These are phyloP conservation scores for Naja naja DNA, from an alignment of 2,113 vertebrate genomes.

Conservation along the genomic window DNA sequence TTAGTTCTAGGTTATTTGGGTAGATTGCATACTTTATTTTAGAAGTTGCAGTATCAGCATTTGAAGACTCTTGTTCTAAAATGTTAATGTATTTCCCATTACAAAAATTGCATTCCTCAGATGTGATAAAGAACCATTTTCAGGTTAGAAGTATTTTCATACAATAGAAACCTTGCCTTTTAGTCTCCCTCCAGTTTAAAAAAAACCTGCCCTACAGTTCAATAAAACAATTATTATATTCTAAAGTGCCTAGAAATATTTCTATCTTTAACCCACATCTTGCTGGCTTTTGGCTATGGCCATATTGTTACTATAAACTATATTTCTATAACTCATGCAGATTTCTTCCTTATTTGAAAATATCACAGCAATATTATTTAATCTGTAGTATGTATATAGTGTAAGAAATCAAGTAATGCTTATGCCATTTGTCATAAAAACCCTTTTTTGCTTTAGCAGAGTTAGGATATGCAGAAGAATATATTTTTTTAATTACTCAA, in stretches of 20 bases:
- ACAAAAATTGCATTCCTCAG: not conserved
- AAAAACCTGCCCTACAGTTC: not conserved
- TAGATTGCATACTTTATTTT: not conserved
- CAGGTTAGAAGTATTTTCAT: not conserved
- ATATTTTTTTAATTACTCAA: constrained; percentile 47
- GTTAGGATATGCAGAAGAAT: constrained; percentile 41
- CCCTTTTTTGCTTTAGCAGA: constrained; percentile 32
- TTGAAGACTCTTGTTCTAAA: constrained; percentile 3
- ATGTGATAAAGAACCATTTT: not conserved
- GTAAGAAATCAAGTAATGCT: constrained; percentile 42
- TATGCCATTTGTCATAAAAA: constrained; percentile 9
- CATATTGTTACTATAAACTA: not conserved
- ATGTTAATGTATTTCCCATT: not conserved
- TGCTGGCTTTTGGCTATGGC: not conserved
- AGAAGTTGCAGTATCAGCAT: not conserved
- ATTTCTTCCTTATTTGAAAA: constrained; percentile 12
- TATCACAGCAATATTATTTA: constrained; percentile 32
- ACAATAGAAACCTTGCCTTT: constrained; percentile 2
- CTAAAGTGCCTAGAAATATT: constrained; percentile 1
- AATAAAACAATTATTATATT: not conserved
- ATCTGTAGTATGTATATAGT: constrained; percentile 54
- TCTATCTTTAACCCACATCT: constrained; percentile 9
- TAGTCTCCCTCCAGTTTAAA: not conserved
- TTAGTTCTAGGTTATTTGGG: not conserved
- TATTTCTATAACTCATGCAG: not conserved